phyloP scores from a whole-genome alignment of 1,140 invertebrate genomes.

The Cherax destructor region DNA sequence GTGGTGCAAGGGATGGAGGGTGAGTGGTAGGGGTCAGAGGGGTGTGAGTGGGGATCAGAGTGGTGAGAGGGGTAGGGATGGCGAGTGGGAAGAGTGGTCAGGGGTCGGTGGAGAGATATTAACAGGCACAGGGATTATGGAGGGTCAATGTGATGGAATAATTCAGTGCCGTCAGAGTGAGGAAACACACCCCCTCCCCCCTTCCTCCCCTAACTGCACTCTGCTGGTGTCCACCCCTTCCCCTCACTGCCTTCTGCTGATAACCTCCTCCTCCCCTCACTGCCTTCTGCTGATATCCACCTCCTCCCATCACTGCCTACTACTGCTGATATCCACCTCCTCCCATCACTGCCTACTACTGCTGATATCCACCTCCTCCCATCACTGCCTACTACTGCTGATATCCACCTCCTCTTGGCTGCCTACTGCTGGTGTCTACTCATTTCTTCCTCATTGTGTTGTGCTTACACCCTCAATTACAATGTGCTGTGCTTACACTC shows the following conservation, averaged over 20 bases:
- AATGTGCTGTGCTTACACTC: too few species aligned
- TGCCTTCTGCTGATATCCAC: too few species aligned
- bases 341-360: background rate
- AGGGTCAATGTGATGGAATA: constrained; percentile 27
- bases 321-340: too few species aligned
- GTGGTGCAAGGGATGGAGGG: background rate
- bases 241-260: background rate
- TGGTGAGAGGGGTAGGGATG: background rate
- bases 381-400: too few species aligned
- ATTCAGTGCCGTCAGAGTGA: constrained; percentile 5
- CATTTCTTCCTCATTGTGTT: too few species aligned
- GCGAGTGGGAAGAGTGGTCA: background rate
- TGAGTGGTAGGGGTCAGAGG: background rate
- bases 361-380: background rate
- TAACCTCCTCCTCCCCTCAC: too few species aligned
- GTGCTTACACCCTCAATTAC: too few species aligned
- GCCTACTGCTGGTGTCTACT: too few species aligned
- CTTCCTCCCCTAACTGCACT: background rate
- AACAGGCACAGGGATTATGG: background rate
- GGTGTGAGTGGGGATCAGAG: background rate
- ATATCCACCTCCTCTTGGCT: too few species aligned
- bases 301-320: too few species aligned
- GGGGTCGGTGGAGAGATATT: constrained; percentile 13
- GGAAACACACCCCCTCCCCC: too few species aligned
- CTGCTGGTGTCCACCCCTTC: background rate